Conservation (phyloP, 2,113 vertebrate species). For the Mastomys natalensis region DNA sequence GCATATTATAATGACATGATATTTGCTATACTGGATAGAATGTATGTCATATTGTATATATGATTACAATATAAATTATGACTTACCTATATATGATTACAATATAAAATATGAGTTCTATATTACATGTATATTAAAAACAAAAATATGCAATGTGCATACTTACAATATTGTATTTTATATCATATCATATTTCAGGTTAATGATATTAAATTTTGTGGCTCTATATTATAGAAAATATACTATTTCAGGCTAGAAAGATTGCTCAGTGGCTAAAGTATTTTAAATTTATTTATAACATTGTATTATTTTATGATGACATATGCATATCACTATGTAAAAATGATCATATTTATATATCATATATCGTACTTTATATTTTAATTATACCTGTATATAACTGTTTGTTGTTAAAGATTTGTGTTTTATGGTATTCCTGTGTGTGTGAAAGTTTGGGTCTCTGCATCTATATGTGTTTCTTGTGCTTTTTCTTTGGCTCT, state of each 20-base stretch:
- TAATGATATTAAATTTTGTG: background rate
- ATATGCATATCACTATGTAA: background rate
- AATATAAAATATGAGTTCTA: background rate
- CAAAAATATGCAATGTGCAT: background rate
- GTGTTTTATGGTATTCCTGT: background rate
- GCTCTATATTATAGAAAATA: background rate
- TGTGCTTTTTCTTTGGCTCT: background rate
- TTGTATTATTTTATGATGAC: background rate
- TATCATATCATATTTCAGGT: background rate
- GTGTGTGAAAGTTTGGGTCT: background rate
- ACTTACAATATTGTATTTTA: background rate
- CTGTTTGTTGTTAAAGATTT: background rate
- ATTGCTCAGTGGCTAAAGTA: background rate
- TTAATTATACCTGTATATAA: background rate
- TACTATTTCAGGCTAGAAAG: background rate
- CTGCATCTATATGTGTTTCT: background rate
- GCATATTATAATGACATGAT: background rate
- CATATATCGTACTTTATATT: background rate
- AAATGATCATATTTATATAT: background rate
- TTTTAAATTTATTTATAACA: background rate
- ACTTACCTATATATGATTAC: background rate
- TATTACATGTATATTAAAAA: background rate
- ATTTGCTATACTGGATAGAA: background rate
- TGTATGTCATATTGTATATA: background rate
- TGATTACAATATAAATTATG: background rate